These are phyloP conservation scores for Burhinus oedicnemus DNA, from an alignment of 2,113 vertebrate species.

Conservation along the genomic window DNA sequence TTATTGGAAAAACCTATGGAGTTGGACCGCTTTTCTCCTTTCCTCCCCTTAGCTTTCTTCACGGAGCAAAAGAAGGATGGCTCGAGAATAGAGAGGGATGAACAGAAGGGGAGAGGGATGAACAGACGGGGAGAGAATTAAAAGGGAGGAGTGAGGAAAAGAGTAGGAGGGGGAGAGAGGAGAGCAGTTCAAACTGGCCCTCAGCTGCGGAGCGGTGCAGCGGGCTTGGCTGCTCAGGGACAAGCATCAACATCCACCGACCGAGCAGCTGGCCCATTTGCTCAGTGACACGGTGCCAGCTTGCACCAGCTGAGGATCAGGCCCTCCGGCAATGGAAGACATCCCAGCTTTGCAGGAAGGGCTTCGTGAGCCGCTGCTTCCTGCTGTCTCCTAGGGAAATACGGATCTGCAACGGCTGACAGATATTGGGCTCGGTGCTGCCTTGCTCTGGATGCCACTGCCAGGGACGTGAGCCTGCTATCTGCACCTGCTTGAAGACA, in stretches of 20 bases:
- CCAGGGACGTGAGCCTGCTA: fast-evolving
- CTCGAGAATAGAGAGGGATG: constrained; percentile 54
- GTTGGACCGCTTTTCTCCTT: not conserved
- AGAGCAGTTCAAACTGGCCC: not conserved
- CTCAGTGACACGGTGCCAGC: not conserved
- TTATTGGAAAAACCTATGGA: constrained; percentile 61
- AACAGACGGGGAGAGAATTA: constrained; percentile 41
- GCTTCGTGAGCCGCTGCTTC: not conserved
- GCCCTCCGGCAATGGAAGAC: not conserved
- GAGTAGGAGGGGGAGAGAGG: not conserved
- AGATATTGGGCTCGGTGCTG: not conserved
- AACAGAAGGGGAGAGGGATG: constrained; percentile 50
- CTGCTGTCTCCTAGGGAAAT: not conserved
- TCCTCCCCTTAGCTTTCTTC: constrained; percentile 27
- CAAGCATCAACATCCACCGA: not conserved
- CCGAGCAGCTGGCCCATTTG: not conserved
- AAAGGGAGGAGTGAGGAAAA: not conserved
- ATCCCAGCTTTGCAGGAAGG: not conserved
- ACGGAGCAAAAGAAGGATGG: constrained; percentile 34
- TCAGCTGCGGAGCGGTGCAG: not conserved
- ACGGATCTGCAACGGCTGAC: fast-evolving
- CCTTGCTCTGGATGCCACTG: not conserved
- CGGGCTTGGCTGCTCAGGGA: not conserved
- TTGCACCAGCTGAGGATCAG: not conserved
- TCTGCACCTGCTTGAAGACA: not conserved